Percentiles rank a stretch among this genome's conserved stretches.
phyloP scores from a whole-genome alignment of 2,888 invertebrate genomes.

The Macrosoma leucophasiata region DNA sequence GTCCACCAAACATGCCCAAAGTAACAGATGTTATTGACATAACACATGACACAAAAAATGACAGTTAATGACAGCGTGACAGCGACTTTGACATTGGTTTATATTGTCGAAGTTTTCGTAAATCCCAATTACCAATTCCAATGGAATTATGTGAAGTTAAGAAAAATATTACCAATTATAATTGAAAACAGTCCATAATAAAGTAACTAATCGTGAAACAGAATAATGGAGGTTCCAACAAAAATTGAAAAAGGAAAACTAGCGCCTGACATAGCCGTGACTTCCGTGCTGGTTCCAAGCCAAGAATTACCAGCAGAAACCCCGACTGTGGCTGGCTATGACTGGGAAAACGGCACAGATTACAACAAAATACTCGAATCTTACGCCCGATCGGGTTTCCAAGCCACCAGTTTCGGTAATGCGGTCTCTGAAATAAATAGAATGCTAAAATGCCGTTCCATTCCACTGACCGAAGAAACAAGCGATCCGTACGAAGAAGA shows the following conservation, averaged over 20 bases:
- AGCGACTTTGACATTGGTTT: too few relatives aligned
- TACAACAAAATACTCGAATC: constrained; percentile 88
- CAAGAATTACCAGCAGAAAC: constrained; percentile 79
- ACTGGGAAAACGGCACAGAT: constrained; percentile 93
- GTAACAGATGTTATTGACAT: too few relatives aligned
- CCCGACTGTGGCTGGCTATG: constrained; percentile 88
- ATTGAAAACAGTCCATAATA: too few relatives aligned
- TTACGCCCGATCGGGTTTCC: constrained; percentile 93
- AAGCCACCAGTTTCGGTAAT: constrained; percentile 95
- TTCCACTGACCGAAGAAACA: constrained; percentile 80
- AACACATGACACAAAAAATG: too few relatives aligned
- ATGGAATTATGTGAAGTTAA: too few relatives aligned
- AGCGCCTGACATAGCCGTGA: constrained; percentile 75
- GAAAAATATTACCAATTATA: too few relatives aligned
- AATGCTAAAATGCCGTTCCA: constrained; percentile 88
- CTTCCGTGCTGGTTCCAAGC: constrained; percentile 83
- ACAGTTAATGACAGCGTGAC: too few relatives aligned
- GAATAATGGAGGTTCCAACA: constrained; percentile 44
- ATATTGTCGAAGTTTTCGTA: too few relatives aligned
- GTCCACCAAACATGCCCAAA: too few relatives aligned
- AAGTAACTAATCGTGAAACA: too few relatives aligned
- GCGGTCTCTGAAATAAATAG: constrained; percentile 93
- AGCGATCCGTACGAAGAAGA: constrained; percentile 84
- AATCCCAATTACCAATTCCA: too few relatives aligned
- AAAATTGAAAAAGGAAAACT: constrained; percentile 40